Conservation (phyloP, 2,113 vertebrate genomes). For the Mionectes macconnelli region DNA sequence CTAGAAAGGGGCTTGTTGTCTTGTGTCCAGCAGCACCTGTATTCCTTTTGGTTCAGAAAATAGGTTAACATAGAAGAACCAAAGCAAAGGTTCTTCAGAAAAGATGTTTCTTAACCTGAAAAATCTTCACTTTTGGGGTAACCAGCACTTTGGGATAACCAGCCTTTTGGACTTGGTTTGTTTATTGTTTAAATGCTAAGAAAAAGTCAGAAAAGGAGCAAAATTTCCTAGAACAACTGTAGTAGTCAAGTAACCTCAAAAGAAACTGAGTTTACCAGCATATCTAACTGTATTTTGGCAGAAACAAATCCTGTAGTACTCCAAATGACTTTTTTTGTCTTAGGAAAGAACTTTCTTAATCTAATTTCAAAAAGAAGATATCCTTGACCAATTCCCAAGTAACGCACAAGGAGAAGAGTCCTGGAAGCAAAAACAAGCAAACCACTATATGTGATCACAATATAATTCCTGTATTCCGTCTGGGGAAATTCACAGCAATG, state of each 20-base stretch:
- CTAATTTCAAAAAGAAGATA: not conserved
- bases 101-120: not conserved
- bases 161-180: not conserved
- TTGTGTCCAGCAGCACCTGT: not conserved
- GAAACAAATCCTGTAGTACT: not conserved
- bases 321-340: not conserved
- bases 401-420: not conserved
- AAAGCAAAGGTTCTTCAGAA: not conserved
- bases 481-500: not conserved
- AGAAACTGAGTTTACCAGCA: not conserved
- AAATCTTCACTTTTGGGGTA: not conserved
- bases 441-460: not conserved
- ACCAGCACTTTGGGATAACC: not conserved
- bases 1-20: not conserved
- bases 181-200: not conserved
- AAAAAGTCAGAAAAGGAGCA: not conserved
- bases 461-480: not conserved
- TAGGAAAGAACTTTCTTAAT: slow-evolving; percentile 17
- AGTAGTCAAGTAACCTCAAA: not conserved
- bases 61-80: not conserved
- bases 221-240: not conserved
- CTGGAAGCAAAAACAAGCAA: not conserved
- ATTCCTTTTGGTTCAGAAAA: not conserved
- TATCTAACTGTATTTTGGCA: not conserved
- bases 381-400: not conserved